Percentiles rank a stretch among this genome's conserved stretches.
Evolutionary conservation across 2,797 vertebrate genomes (phyloP).

Genomic region (Apogon talboti): DNA sequence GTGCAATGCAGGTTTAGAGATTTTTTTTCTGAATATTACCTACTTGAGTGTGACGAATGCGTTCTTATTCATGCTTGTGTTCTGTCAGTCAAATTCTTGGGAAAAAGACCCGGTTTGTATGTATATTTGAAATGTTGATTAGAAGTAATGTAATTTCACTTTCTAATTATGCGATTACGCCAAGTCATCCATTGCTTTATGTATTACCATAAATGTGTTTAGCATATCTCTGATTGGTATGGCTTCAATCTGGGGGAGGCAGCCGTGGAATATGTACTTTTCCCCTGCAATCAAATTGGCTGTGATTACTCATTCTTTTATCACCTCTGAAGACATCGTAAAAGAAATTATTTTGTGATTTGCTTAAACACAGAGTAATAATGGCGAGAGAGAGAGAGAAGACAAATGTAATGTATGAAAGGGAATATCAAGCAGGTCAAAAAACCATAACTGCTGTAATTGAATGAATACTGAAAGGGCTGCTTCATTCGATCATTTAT

Average conservation of each 20-base stretch:
- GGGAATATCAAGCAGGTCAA: no score
- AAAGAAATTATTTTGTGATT: slow-evolving; percentile 31
- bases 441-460: no score
- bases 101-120: neutral
- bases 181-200: neutral
- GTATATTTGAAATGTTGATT: neutral
- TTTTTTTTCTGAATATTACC: slow-evolving; percentile 12
- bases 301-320: slow-evolving; percentile 22
- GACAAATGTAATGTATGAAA: slow-evolving; percentile 6
- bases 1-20: neutral
- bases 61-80: no score
- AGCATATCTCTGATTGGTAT: slow-evolving; percentile 27
- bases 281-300: slow-evolving; percentile 6
- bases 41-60: neutral
- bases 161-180: slow-evolving; percentile 12
- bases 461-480: no score
- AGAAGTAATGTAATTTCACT: slow-evolving; percentile 21
- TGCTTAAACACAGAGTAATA: slow-evolving; percentile 44
- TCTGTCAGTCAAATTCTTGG: no score
- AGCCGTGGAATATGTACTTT: slow-evolving; percentile 19
- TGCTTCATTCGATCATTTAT: no score
- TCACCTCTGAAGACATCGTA: slow-evolving; percentile 18
- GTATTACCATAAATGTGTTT: slow-evolving; percentile 6
- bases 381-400: slow-evolving; percentile 3
- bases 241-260: slow-evolving; percentile 17